Conservation (phyloP, 1,140 invertebrate genomes). For the Apis dorsata region DNA sequence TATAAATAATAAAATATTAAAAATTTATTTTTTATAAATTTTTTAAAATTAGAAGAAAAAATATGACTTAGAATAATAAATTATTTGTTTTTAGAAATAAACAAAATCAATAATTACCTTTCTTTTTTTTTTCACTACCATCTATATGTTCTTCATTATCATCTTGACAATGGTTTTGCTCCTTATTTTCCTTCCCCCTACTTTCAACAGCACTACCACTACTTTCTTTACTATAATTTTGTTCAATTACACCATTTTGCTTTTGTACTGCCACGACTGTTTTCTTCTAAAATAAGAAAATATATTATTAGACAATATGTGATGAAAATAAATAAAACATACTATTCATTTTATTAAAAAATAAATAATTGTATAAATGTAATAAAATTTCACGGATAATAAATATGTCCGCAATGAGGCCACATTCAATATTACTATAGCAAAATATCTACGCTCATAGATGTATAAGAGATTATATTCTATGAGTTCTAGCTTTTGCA, state of each 20-base stretch:
- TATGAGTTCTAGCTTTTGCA: conserved; percentile 75
- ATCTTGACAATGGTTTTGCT: conserved; percentile 75
- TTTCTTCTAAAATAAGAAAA: conserved; percentile 71
- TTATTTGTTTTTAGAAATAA: background rate
- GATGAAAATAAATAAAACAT: background rate
- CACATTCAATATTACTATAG: conserved; percentile 59
- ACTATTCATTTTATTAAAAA: background rate
- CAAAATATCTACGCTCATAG: conserved; percentile 75
- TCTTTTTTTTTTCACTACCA: conserved; percentile 78
- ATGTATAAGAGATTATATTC: conserved; percentile 11
- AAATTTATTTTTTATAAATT: conserved; percentile 15
- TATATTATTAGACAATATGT: background rate
- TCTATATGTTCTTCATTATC: conserved; percentile 76
- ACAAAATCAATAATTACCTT: conserved; percentile 69
- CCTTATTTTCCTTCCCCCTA: conserved; percentile 77
- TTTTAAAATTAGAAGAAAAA: background rate
- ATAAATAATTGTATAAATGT: background rate
- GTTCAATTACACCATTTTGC: conserved; percentile 75
- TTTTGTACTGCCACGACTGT: conserved; percentile 65
- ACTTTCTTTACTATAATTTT: conserved; percentile 68
- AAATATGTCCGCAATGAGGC: background rate
- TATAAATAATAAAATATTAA: conserved; percentile 64
- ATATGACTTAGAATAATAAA: no score
- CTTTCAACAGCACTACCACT: conserved; percentile 66
- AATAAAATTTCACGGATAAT: background rate